Conservation (phyloP, 1,140 invertebrate genomes). For the Brachionus calyciflorus region DNA sequence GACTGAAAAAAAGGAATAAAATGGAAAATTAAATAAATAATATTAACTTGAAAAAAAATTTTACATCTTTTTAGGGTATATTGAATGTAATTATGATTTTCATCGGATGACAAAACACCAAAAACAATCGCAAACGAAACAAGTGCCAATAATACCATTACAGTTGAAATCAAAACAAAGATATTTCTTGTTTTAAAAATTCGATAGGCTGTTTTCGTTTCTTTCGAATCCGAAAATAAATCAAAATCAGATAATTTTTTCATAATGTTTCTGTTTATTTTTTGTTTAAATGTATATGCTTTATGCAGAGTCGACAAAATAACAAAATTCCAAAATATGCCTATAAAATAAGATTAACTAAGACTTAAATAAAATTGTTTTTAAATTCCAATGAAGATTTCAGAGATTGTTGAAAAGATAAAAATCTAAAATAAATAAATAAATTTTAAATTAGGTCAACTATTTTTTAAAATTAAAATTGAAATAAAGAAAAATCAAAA, state of each 20-base stretch:
- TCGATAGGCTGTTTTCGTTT: background rate
- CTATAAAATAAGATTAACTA: background rate
- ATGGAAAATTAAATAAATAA: background rate
- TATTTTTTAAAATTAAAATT: constrained; percentile 95
- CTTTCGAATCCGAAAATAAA: background rate
- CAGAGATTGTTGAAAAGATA: background rate
- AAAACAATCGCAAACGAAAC: constrained; percentile 7
- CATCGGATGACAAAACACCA: background rate
- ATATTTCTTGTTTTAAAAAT: constrained; percentile 1
- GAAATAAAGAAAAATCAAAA: too few relatives aligned
- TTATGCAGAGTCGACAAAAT: too few relatives aligned
- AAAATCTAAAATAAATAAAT: background rate
- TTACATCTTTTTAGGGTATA: constrained; percentile 1
- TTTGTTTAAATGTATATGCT: too few relatives aligned
- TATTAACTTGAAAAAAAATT: background rate
- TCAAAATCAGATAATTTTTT: background rate
- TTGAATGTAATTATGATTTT: background rate
- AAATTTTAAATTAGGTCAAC: constrained; percentile 62
- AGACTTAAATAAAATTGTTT: background rate
- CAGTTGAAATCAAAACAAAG: background rate
- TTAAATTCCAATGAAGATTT: background rate
- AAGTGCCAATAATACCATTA: background rate
- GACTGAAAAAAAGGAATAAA: background rate
- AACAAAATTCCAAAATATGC: too few relatives aligned
- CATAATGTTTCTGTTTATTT: too few relatives aligned